Conservation (phyloP, 1,140 invertebrate genomes). For the Callitettix versicolor region DNA sequence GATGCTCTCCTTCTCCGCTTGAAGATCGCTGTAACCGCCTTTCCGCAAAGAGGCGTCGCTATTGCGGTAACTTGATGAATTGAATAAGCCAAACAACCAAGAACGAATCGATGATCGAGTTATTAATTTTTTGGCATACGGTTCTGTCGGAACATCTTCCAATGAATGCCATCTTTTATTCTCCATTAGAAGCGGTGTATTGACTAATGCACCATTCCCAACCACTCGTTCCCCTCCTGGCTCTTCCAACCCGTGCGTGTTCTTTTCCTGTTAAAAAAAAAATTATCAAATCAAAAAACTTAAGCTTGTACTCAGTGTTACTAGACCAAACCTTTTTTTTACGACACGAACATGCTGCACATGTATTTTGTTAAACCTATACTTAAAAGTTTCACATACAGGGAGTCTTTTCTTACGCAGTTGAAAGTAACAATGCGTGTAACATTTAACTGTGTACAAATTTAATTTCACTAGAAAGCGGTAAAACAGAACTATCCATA, state of each 20-base stretch:
- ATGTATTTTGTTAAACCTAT: too few relatives aligned
- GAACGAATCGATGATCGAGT: conserved; percentile 41
- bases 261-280: too few relatives aligned
- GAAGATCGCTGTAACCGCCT: conserved; percentile 36
- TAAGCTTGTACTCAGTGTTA: too few relatives aligned
- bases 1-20: conserved; percentile 40
- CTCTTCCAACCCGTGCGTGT: conserved; percentile 22
- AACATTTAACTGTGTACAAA: too few relatives aligned
- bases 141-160: conserved; percentile 42
- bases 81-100: conserved; percentile 59
- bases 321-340: too few relatives aligned
- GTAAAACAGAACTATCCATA: too few relatives aligned
- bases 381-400: too few relatives aligned
- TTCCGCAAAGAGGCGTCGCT: conserved; percentile 52
- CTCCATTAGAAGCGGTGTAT: conserved; percentile 35
- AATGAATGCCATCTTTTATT: conserved; percentile 66
- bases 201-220: conserved; percentile 35
- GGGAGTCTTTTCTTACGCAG: too few relatives aligned
- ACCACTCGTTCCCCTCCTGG: conserved; percentile 34
- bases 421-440: too few relatives aligned
- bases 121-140: conserved; percentile 32
- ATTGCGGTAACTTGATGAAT: conserved; percentile 47
- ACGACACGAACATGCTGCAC: neutral
- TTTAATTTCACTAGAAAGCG: too few relatives aligned
- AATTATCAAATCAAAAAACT: too few relatives aligned